Evolutionary conservation across 2,888 invertebrate species (phyloP).

Genomic region (Pyrgus malvae): DNA sequence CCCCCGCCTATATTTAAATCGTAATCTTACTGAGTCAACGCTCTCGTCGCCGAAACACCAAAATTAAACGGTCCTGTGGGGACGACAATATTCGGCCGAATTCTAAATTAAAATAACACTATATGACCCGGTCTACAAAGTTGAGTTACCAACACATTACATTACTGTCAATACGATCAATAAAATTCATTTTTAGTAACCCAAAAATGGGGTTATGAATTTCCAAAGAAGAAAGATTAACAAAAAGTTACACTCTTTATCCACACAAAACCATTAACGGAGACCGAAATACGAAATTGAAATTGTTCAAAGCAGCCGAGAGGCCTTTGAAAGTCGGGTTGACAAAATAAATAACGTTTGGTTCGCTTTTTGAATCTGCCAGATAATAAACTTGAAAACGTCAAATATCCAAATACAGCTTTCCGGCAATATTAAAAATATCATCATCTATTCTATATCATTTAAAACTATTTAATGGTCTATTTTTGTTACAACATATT

Average conservation of each 20-base stretch:
- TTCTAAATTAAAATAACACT: slow-evolving; percentile 56
- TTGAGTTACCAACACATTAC: no score
- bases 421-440: no score
- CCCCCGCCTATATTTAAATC: slow-evolving; percentile 79
- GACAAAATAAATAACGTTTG: background rate
- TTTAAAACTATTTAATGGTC: no score
- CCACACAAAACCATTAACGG: background rate
- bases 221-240: background rate
- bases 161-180: no score
- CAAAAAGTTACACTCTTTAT: background rate
- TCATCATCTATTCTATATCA: no score
- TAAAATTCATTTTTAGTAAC: no score
- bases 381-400: background rate
- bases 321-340: background rate
- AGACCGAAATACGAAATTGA: background rate
- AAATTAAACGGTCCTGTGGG: slow-evolving; percentile 68
- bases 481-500: no score
- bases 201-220: no score
- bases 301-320: background rate
- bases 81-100: slow-evolving; percentile 61
- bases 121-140: no score
- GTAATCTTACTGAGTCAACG: slow-evolving; percentile 80
- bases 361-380: background rate
- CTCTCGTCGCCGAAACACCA: slow-evolving; percentile 67
- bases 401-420: background rate